A percentile compares a stretch with the other conserved stretches of the same genome.
Evolutionary conservation across 2,113 vertebrate species (phyloP).

Genomic region (Hoplias malabaricus): DNA sequence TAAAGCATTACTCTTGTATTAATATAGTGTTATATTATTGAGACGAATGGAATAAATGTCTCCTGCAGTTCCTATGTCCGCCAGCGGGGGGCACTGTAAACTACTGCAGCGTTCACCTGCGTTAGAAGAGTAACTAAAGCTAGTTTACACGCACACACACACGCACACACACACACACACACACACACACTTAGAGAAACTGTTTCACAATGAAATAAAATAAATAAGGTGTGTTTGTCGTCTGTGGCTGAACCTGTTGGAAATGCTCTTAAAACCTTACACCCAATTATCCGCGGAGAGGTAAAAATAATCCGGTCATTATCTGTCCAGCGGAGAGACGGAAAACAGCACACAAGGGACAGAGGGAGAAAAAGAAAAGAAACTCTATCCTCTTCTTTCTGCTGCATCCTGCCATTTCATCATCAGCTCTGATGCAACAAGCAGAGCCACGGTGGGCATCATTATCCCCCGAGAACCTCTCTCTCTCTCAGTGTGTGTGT

Average conservation of each 20-base stretch:
- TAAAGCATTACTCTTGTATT: neutral
- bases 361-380: neutral
- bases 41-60: neutral
- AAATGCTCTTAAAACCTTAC: slow-evolving; percentile 39
- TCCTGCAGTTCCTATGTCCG: neutral
- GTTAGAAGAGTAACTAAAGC: neutral
- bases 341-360: slow-evolving; percentile 20
- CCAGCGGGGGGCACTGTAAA: slow-evolving; percentile 9
- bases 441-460: slow-evolving; percentile 34
- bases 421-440: slow-evolving; percentile 47
- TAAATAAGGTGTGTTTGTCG: too few species aligned
- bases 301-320: slow-evolving; percentile 43
- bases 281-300: slow-evolving; percentile 40
- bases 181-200: too few species aligned
- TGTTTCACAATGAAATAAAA: too few species aligned
- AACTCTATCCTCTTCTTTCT: neutral
- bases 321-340: slow-evolving; percentile 14
- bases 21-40: neutral
- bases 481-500: too few species aligned
- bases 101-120: neutral
- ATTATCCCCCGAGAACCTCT: slow-evolving; percentile 33
- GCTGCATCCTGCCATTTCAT: slow-evolving; percentile 34
- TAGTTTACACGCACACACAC: slow-evolving; percentile 20
- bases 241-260: slow-evolving; percentile 36
- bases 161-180: slow-evolving; percentile 31